Evolutionary conservation across 2,888 invertebrate species (phyloP), one percentile per base, ranked within the genome.

Genomic region (Pandemis corylana): DNA sequence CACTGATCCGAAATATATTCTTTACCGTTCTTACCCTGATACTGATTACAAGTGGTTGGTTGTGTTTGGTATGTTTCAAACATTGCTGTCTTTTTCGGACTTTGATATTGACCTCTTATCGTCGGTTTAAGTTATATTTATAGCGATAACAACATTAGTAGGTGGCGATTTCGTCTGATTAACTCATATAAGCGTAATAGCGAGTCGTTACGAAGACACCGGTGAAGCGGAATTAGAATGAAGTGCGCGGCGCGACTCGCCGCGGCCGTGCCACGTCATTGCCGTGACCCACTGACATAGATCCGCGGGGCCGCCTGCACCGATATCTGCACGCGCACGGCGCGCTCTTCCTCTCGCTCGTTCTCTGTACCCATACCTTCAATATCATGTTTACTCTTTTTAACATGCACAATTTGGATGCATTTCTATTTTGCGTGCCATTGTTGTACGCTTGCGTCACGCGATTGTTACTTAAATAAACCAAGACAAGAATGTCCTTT

Each of bases 241-340:
- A 93, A 93, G 91, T 92, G 90, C 89, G 91, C 89, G 88, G 84
- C 80, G 85, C 86, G 85, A 85, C 84, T 88, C 89, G 89, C 88
- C 87, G 93, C 92, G 92, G 90, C 94, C 94, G 90, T 93, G 94
- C 94, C 93, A 94, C 95, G 95, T 95, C 96, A 96, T 95, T 95
- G 95, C 93, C 94, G 95, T 96, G 96, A 96, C 96, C 96, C 95
- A 96, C 95, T 96, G 95, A 95, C 96, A 96, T 90, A 95, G 95
- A 93, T 96, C 93, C 92, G 92, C 94, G 94, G 95, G 94, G 95
- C 95, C 94, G 93, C 92, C 90, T 93, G 93, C 93, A 90, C 89
- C 91, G 91, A 91, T 91, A 91, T 90, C 91, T 92, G 92, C 91
- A 92, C 92, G 91, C 91, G 88, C 87, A 53, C 68, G 42, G 79